phyloP scores from a whole-genome alignment of 2,797 vertebrate genomes.

The Sebastes alutus region DNA sequence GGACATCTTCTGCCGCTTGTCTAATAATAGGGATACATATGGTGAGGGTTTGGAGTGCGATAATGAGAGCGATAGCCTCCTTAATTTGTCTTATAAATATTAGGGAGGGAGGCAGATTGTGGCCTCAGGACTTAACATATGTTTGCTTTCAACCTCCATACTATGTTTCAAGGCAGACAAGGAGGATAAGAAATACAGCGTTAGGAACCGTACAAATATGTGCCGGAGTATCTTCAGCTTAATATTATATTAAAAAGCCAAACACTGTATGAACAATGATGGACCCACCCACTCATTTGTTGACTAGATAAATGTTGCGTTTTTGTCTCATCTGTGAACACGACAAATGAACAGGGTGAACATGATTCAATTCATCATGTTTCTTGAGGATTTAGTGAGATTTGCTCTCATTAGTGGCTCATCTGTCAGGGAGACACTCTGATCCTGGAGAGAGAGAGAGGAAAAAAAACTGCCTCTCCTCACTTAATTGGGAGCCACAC shows the following conservation, averaged over 20 bases:
- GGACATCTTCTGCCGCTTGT: conserved; percentile 79
- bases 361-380: conserved; percentile 79
- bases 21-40: conserved; percentile 85
- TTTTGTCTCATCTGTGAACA: conserved; percentile 69
- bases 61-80: conserved; percentile 81
- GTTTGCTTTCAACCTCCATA: conserved; percentile 70
- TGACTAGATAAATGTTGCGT: conserved; percentile 73
- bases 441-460: conserved; percentile 64
- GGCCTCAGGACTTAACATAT: conserved; percentile 83
- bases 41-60: conserved; percentile 78
- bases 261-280: conserved; percentile 56
- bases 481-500: conserved; percentile 82
- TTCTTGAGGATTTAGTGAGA: conserved; percentile 79
- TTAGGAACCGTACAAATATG: conserved; percentile 5
- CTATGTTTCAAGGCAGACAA: conserved; percentile 47
- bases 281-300: conserved; percentile 70
- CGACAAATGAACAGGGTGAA: conserved; percentile 74
- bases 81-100: conserved; percentile 85
- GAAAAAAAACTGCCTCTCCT: conserved; percentile 67
- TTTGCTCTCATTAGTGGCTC: conserved; percentile 81
- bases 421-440: conserved; percentile 80
- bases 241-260: conserved; percentile 32
- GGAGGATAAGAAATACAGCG: conserved; percentile 21
- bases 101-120: conserved; percentile 82
- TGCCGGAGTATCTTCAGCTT: background rate